Evolutionary conservation across 2,113 vertebrate genomes (phyloP).

Genomic region (Sus scrofa): DNA sequence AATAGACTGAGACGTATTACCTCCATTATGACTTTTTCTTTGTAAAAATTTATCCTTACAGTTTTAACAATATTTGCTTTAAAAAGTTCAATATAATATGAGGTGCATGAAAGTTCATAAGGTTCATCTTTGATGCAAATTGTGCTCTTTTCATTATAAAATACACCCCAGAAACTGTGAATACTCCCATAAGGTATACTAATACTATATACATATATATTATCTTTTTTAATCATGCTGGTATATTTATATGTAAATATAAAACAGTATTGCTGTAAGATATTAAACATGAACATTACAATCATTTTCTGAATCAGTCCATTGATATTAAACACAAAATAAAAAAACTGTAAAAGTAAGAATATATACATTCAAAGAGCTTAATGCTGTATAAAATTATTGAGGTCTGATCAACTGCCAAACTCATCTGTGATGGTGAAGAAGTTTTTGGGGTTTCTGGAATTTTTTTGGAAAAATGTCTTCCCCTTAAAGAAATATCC

Average conservation of each 20-base stretch:
- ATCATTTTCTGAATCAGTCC: constrained; percentile 86
- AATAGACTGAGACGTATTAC: neutral
- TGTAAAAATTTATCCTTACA: neutral
- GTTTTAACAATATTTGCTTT: constrained; percentile 11
- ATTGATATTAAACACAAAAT: constrained; percentile 89
- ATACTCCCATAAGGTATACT: neutral
- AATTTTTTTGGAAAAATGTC: constrained; percentile 8
- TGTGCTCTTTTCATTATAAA: neutral
- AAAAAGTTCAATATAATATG: neutral
- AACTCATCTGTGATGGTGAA: constrained; percentile 44
- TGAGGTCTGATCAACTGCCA: constrained; percentile 64
- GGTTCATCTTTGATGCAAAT: neutral
- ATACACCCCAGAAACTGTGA: neutral
- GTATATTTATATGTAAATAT: constrained; percentile 86
- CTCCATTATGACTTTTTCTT: neutral
- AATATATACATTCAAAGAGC: constrained; percentile 90
- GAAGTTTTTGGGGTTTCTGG: neutral
- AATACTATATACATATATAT: neutral
- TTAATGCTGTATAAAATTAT: constrained; percentile 89
- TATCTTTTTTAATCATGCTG: constrained; percentile 62
- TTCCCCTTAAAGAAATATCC: neutral
- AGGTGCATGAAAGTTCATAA: neutral
- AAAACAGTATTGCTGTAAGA: constrained; percentile 83
- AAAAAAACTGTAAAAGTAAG: constrained; percentile 88
- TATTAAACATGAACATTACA: constrained; percentile 88